Percentiles rank a stretch among this genome's conserved stretches.
Conservation (phyloP, 2,797 vertebrate genomes). For the Miopithecus talapoin region DNA sequence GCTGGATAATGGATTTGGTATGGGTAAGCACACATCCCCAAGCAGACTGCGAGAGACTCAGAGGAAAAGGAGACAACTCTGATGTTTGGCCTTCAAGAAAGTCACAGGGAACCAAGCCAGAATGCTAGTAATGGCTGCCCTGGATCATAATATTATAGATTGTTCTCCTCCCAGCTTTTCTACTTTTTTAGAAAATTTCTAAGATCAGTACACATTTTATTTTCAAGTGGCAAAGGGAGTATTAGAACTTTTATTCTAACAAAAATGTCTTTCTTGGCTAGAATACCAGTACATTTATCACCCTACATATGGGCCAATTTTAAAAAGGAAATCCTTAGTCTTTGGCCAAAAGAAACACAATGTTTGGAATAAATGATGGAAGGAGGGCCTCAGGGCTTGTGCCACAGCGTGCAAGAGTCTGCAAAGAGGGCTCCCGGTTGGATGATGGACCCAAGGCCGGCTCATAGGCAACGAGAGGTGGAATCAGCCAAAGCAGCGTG, state of each 20-base stretch:
- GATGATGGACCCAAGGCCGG: neutral
- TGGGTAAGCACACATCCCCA: rapidly evolving
- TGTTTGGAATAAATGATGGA: neutral
- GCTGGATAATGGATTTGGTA: neutral
- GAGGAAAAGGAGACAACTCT: neutral
- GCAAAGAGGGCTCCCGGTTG: neutral
- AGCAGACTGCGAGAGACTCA: rapidly evolving
- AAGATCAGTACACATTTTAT: neutral
- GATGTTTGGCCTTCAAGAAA: neutral
- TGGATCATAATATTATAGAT: neutral
- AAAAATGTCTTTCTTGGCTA: neutral
- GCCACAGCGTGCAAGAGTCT: neutral
- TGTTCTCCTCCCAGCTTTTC: neutral
- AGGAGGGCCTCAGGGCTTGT: neutral
- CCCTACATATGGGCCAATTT: neutral
- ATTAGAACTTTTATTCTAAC: neutral
- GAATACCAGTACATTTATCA: neutral
- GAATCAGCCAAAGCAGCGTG: rapidly evolving
- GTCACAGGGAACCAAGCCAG: neutral
- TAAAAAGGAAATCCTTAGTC: conserved; percentile 19
- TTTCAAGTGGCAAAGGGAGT: conserved; percentile 22
- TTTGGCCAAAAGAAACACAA: neutral
- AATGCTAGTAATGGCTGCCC: neutral
- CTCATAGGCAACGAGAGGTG: neutral
- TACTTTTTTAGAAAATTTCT: neutral